Percentiles rank a stretch among this genome's conserved stretches.
Evolutionary conservation across 2,888 invertebrate species (phyloP).

Genomic region (Linyphia triangularis): DNA sequence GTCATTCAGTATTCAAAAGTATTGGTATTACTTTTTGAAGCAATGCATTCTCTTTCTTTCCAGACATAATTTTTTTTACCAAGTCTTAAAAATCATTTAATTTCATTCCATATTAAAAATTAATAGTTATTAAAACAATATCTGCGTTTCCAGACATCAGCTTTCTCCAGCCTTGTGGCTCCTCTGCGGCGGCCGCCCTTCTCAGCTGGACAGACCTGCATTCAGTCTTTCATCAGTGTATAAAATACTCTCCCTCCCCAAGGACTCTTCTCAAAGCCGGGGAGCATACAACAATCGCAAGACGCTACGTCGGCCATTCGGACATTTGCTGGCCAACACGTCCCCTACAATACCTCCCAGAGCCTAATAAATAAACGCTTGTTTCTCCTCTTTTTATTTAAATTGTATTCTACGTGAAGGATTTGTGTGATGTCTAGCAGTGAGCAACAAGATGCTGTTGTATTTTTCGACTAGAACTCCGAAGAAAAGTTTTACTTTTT

Average conservation of each 20-base stretch:
- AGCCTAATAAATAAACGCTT: neutral
- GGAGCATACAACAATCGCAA: neutral
- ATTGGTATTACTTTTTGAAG: too few species aligned
- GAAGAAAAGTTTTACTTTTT: too few species aligned
- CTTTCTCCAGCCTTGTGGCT: constrained; percentile 65
- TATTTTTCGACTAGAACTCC: too few species aligned
- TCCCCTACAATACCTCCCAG: neutral
- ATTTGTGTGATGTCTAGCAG: neutral
- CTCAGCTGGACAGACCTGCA: constrained; percentile 58
- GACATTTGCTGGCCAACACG: neutral
- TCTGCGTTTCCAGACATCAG: constrained; percentile 36
- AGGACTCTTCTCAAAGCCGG: neutral
- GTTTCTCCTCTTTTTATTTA: neutral
- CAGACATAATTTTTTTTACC: too few species aligned
- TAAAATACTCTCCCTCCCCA: constrained; percentile 57
- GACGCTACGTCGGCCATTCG: neutral
- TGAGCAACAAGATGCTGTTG: neutral
- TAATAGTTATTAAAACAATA: too few species aligned
- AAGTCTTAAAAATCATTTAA: too few species aligned
- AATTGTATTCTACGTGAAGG: neutral
- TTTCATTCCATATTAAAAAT: too few species aligned
- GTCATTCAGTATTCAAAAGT: too few species aligned
- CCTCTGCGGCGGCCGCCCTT: constrained; percentile 43
- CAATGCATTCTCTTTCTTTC: too few species aligned
- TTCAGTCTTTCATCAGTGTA: constrained; percentile 72